Evolutionary conservation across 64 coral and sea anemone genomes (phyloP).

Genomic region (Montipora sp.): DNA sequence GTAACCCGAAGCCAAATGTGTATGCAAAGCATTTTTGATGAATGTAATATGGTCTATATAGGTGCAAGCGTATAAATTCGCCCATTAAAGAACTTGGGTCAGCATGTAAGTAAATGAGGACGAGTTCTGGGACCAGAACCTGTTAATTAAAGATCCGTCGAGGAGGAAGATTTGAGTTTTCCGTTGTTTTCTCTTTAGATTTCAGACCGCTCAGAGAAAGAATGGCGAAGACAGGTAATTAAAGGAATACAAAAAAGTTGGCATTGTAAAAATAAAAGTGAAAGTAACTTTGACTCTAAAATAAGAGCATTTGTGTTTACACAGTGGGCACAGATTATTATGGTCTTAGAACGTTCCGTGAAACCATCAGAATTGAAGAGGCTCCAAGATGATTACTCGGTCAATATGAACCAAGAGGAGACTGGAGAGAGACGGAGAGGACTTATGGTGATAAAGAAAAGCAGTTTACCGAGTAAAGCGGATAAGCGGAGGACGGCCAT

Average conservation of each 20-base stretch:
- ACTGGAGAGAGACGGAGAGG: constrained; percentile 62
- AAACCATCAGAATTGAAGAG: constrained; percentile 62
- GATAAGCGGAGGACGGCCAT: constrained; percentile 72
- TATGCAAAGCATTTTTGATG: no score
- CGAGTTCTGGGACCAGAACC: no score
- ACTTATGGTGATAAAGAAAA: constrained; percentile 91
- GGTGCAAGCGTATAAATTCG: no score
- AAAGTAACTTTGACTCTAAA: neutral
- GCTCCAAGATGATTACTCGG: constrained; percentile 86
- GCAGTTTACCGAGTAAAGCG: constrained; percentile 60
- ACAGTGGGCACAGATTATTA: constrained; percentile 93
- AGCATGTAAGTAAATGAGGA: no score
- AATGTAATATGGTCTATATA: no score
- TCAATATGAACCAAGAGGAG: constrained; percentile 50
- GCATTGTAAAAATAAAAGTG: neutral
- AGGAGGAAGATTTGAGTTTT: neutral
- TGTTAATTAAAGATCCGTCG: no score
- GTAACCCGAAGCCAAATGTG: no score
- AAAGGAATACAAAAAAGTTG: neutral
- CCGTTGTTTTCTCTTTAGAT: constrained; percentile 42
- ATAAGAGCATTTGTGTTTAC: neutral
- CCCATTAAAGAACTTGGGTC: no score
- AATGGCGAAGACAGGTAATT: constrained; percentile 93
- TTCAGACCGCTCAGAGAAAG: constrained; percentile 90
- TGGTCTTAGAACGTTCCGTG: constrained; percentile 79